Conservation (phyloP, 1,140 invertebrate genomes). For the Drosophila rhopaloa region DNA sequence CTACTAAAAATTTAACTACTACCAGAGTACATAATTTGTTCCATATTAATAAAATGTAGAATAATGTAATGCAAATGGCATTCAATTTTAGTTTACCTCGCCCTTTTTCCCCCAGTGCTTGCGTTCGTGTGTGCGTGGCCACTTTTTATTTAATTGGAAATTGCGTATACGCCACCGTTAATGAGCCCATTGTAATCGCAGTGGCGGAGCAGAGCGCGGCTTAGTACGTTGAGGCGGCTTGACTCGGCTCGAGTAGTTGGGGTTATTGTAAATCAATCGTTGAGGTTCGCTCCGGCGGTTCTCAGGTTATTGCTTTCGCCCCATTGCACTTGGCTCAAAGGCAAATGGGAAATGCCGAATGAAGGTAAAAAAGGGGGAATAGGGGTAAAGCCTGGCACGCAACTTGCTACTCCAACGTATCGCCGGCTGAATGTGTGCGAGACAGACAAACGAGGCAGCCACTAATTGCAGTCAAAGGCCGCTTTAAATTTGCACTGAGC, state of each 20-base stretch:
- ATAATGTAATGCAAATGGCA: no score
- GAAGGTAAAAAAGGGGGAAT: not conserved
- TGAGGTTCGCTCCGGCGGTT: constrained; percentile 23
- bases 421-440: not conserved
- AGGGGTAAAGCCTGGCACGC: constrained; percentile 49
- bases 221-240: constrained; percentile 21
- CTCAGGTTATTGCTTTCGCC: constrained; percentile 43
- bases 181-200: constrained; percentile 72
- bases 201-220: constrained; percentile 17
- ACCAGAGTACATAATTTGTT: no score
- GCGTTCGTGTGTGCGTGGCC: constrained; percentile 11
- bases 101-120: constrained; percentile 5
- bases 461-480: constrained; percentile 83
- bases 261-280: constrained; percentile 82
- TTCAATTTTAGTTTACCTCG: no score
- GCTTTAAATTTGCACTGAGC: constrained; percentile 67
- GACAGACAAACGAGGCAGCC: constrained; percentile 62
- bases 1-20: no score
- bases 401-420: constrained; percentile 65
- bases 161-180: constrained; percentile 74
- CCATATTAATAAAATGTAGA: no score
- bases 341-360: constrained; percentile 14
- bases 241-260: constrained; percentile 47
- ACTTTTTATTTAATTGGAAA: constrained; percentile 80
- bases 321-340: constrained; percentile 56